phyloP scores from a whole-genome alignment of 2,888 invertebrate genomes.

The Podabrus alpinus region DNA sequence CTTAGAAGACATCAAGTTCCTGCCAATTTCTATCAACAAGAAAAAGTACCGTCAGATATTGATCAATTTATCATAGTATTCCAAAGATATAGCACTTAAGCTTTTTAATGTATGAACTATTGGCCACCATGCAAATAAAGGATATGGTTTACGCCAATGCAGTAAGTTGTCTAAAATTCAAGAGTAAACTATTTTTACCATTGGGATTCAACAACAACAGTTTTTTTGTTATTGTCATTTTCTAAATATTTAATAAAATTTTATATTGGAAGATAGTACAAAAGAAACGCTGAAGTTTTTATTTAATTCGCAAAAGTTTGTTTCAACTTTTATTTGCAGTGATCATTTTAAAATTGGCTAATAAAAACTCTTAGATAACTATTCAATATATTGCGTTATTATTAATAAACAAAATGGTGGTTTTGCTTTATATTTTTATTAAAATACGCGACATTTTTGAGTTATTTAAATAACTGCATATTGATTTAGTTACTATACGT shows the following conservation, averaged over 20 bases:
- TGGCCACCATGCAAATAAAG: background rate
- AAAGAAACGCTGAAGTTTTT: background rate
- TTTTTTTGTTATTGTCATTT: too few relatives aligned
- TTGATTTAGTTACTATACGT: constrained; percentile 24
- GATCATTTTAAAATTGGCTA: background rate
- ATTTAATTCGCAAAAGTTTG: background rate
- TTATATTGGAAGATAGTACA: background rate
- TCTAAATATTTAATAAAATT: too few relatives aligned
- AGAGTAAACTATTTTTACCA: too few relatives aligned
- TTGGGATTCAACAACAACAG: too few relatives aligned
- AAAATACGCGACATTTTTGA: background rate
- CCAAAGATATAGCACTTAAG: too few relatives aligned
- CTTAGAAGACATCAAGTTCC: background rate
- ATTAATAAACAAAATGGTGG: background rate
- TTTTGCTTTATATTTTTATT: background rate
- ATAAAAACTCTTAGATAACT: background rate
- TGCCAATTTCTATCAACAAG: background rate
- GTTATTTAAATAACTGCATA: constrained; percentile 24
- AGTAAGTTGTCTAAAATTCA: background rate
- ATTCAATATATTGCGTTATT: background rate
- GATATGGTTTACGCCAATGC: background rate
- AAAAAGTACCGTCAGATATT: background rate
- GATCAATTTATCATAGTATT: too few relatives aligned
- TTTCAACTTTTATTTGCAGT: background rate
- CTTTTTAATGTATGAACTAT: too few relatives aligned